Base-by-base conservation (phyloP, 2,113 vertebrate species). In the Thunnus thynnus region DNA sequence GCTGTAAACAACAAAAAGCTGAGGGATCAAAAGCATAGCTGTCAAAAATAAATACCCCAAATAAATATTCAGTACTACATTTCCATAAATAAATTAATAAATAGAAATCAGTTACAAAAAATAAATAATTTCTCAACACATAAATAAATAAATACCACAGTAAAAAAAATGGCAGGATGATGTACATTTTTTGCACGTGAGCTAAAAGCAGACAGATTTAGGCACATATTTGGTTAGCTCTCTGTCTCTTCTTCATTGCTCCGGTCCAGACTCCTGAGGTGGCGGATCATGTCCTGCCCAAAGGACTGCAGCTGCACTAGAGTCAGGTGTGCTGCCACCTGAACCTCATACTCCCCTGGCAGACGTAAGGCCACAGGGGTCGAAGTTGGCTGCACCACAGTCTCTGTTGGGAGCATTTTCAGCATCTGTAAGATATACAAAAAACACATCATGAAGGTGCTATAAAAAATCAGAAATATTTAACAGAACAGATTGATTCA, bases 251-350 rank as follows among this genome's bases (percentile, higher is more conserved):
- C 82, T 2, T 84, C 66, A 0, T 58, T 55, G 56, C 25, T 56
- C 9, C 2, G 47, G 50, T 82, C 68, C 72, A 93, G 68, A 46
- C 36, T 77, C 41, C 83, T 74, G 13, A 96, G 79, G 80, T 62
- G 88, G 14, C 86, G 91, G 18, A 46, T 72, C 16, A 90, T 3
- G 17, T 94, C 89, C 64, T 78, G 66, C 5, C 72, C 73, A 8
- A 95, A 95, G 0, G 65, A 5, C 72, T 83, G 86, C 9, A 96
- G 93, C 78, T 94, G 92, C 3, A 79, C 70, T 81, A 96, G 90
- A 8, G 73, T 78, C 63, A 95, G 79, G 84, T 95, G 95, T 0
- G 88, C 58, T 2, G 93, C 93, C 76, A 95, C 92, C 85, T 94
- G 87, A 1, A 93, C 80, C 0, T 87, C 62, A n/a, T 90, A 95